A percentile compares a stretch with the other conserved stretches of the same genome.
Conservation (phyloP, 2,113 vertebrate species). For the Gavialis gangeticus region DNA sequence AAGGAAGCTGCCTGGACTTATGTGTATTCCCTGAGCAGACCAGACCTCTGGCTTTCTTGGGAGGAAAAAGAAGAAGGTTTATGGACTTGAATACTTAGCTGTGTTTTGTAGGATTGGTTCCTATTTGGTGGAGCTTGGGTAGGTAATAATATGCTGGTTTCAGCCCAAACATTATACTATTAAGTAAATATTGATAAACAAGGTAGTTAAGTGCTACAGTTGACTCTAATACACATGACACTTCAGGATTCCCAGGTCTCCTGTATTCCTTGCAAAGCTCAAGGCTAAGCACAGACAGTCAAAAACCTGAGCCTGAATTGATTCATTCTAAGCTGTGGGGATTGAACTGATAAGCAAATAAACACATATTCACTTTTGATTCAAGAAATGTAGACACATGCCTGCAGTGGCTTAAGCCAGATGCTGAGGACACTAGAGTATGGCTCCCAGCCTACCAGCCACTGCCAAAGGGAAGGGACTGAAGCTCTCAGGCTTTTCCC, state of each 20-base stretch:
- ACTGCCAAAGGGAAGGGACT: no score
- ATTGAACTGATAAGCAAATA: no score
- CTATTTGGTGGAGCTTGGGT: background rate
- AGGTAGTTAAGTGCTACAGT: background rate
- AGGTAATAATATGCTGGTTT: background rate
- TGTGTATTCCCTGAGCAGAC: background rate
- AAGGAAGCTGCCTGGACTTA: rapidly evolving
- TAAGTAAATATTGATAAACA: conserved; percentile 8
- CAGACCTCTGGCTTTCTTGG: background rate
- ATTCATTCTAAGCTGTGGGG: no score
- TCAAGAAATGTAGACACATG: no score
- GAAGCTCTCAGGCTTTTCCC: no score
- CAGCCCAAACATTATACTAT: background rate
- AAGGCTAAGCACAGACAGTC: background rate
- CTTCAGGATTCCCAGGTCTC: conserved; percentile 40
- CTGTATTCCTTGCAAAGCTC: conserved; percentile 13
- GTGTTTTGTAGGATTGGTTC: background rate
- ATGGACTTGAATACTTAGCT: background rate
- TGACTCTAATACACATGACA: conserved; percentile 51
- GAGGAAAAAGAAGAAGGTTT: background rate
- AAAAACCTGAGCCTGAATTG: no score
- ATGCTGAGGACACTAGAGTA: no score
- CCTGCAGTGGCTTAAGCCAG: no score
- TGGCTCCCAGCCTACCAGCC: no score
- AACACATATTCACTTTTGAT: no score